Evolutionary conservation across 1,140 invertebrate genomes (phyloP), one percentile per base, ranked within the genome.

Genomic region (Dendroctonus valens): DNA sequence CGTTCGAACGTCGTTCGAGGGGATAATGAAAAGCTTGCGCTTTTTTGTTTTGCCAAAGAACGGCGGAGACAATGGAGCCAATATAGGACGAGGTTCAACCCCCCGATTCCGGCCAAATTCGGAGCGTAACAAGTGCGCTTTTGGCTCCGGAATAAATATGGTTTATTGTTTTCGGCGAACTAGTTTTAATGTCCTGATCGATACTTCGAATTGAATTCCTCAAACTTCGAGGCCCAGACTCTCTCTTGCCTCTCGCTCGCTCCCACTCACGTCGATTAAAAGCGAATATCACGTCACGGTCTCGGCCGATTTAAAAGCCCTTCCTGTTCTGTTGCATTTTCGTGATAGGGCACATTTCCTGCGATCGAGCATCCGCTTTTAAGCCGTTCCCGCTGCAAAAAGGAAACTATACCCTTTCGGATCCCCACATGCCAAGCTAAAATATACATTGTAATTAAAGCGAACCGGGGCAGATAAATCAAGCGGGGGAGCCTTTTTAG

Each of bases 281-380:
- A n/a, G 53, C 53, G 39, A 55, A 41, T 39, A 55, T 55, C 50
- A 26, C 50, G 50, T 14, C 12, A 52, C 15, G 15, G n/a, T 52
- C 26, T 55, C 53, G 39, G 53, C 39, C 53, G 39, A 41, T 55
- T 55, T 55, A 55, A 55, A 55, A 55, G 14, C 46, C 44, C 40
- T 46, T 12, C 6, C 46, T 59, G 42, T 59, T 12, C 44, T 59
- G 58, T 59, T 59, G 58, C 58, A 59, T 59, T 59, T 59, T 59
- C 58, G 58, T 59, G 58, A 59, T 59, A 59, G 58, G 58, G 58
- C 58, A 59, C 58, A 59, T 59, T 59, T 59, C 58, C 58, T 59
- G 44, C 58, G 40, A 59, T 59, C 44, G 58, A 59, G 44, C 58
- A 59, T 59, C 58, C 58, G 58, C 58, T 59, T 59, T 59, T 59